phyloP scores from a whole-genome alignment of 2,797 vertebrate genomes.

The Moxostoma hubbsi region DNA sequence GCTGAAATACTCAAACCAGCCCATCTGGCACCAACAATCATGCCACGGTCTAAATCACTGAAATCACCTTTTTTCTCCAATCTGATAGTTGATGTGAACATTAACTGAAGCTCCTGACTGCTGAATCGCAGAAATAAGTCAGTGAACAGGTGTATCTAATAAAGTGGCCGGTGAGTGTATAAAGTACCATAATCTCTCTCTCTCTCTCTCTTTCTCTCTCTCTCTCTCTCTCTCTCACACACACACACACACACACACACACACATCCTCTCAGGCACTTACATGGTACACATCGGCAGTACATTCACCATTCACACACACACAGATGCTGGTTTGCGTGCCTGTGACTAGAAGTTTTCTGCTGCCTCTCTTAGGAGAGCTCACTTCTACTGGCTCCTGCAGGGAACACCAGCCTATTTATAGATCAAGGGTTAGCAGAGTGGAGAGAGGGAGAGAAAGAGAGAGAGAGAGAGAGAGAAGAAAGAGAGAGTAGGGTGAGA shows the following conservation, averaged over 20 bases:
- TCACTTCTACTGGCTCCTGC: constrained; percentile 57
- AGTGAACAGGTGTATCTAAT: no score
- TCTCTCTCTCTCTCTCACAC: background rate
- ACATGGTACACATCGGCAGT: constrained; percentile 7
- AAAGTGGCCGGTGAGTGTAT: background rate
- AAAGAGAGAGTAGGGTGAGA: constrained; percentile 43
- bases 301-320: constrained; percentile 11
- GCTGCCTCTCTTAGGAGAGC: constrained; percentile 49
- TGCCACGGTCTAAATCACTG: no score
- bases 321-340: constrained; percentile 22
- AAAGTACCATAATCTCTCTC: background rate
- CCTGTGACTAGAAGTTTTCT: constrained; percentile 49
- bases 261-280: background rate
- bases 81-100: no score
- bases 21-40: no score
- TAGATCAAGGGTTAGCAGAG: constrained; percentile 61
- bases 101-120: no score
- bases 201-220: background rate
- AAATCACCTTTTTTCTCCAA: no score
- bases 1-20: no score
- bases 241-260: background rate
- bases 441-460: constrained; percentile 36
- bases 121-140: no score
- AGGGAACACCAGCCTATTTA: constrained; percentile 57
- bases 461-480: constrained; percentile 33